Conservation (phyloP, 2,797 vertebrate genomes). For the Pseudopleuronectes americanus region DNA sequence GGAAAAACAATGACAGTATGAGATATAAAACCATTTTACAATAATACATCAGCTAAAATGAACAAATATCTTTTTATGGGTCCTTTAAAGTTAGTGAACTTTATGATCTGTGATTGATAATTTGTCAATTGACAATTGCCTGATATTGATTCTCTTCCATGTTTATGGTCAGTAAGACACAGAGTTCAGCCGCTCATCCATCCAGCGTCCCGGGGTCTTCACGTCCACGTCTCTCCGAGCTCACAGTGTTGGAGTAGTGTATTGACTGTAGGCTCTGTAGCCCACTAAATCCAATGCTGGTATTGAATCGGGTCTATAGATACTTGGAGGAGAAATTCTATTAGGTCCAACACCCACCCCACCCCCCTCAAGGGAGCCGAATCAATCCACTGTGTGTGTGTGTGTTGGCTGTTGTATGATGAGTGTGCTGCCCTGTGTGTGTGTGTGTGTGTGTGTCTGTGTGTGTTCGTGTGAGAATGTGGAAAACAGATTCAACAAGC, state of each 20-base stretch:
- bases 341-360: slow-evolving; percentile 56
- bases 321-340: slow-evolving; percentile 64
- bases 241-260: slow-evolving; percentile 15
- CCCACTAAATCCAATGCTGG: slow-evolving; percentile 64
- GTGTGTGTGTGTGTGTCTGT: slow-evolving; percentile 7
- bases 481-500: slow-evolving; percentile 34
- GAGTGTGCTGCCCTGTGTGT: slow-evolving; percentile 3
- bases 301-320: slow-evolving; percentile 60
- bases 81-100: background rate
- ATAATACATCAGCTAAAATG: background rate
- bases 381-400: slow-evolving; percentile 64
- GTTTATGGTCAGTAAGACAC: too few species aligned
- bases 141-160: too few species aligned
- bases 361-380: slow-evolving; percentile 24
- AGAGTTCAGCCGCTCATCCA: too few species aligned
- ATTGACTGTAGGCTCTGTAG: slow-evolving; percentile 58
- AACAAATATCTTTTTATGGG: background rate
- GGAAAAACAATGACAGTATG: background rate
- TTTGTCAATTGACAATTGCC: too few species aligned
- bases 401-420: slow-evolving; percentile 37
- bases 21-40: background rate
- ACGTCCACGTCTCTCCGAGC: slow-evolving; percentile 21
- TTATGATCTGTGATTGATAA: too few species aligned
- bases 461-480: slow-evolving; percentile 22
- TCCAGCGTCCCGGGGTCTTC: slow-evolving; percentile 4